Percentiles rank a stretch among this genome's conserved stretches.
Evolutionary conservation across 1,140 invertebrate species (phyloP).

Genomic region (Drosophila varians): DNA sequence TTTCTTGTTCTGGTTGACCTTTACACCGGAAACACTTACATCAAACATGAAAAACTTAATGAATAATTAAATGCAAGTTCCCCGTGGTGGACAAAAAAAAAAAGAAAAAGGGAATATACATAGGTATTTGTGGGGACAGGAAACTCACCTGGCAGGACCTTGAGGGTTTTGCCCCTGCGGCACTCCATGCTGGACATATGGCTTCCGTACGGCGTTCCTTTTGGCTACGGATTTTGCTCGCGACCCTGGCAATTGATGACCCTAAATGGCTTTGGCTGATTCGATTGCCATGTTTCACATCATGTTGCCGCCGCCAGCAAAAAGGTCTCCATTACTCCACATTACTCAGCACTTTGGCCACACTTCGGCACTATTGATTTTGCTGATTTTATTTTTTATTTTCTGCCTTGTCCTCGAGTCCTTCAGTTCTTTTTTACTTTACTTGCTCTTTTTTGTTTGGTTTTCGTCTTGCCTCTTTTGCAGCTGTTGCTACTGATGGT

Average conservation of each 20-base stretch:
- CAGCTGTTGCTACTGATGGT: neutral
- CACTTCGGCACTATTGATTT: conserved; percentile 59
- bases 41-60: neutral
- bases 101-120: too few species aligned
- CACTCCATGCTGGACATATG: conserved; percentile 65
- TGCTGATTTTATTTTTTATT: conserved; percentile 35
- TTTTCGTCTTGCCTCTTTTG: neutral
- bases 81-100: neutral
- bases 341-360: conserved; percentile 77
- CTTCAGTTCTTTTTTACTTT: neutral
- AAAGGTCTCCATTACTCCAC: conserved; percentile 75
- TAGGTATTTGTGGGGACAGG: conserved; percentile 2
- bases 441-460: neutral
- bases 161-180: conserved; percentile 25
- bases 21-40: neutral
- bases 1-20: neutral
- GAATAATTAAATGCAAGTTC: neutral
- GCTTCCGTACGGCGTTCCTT: conserved; percentile 6
- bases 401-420: conserved; percentile 12
- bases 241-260: conserved; percentile 78
- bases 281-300: conserved; percentile 81
- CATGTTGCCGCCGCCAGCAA: conserved; percentile 76
- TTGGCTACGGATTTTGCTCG: conserved; percentile 21
- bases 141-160: conserved; percentile 61
- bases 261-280: conserved; percentile 80